Evolutionary conservation across 2,113 vertebrate species (phyloP), one percentile per base, ranked within the genome.

Genomic region (Charina bottae): DNA sequence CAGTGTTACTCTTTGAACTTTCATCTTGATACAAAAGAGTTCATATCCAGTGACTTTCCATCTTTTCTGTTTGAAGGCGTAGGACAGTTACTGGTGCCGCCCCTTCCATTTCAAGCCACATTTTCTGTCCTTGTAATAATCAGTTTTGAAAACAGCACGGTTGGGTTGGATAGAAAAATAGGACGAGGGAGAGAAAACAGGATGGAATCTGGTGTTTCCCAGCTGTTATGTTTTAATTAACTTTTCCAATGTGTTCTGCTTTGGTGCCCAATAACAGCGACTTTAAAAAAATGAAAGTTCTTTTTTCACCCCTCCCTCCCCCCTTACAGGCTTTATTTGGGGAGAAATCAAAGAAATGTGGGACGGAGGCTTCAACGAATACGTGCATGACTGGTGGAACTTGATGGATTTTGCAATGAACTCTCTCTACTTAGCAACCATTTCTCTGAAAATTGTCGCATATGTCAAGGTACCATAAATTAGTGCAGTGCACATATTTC

Each of bases 321-420:
- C 93, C 90, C 93, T 85, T 26, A 85, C 95, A 99, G 99, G 99
- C 95, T 99, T 99, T 96, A 99, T 99, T 95, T 99, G 99, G 99
- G 99, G 99, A 93, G 99, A 99, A 97, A 99, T 99, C 95, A 99
- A 99, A 89, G 98, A 99, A 95, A 99, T 99, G 99, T 99, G 99
- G 99, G 98, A 99, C 55, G 99, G 99, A 55, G 99, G 99, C 93
- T 99, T 99, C 97, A 99, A 98, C 62, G 99, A 99, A 96, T 99
- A 99, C 0, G 98, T 99, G 28, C 99, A 99, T 0, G 99, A 99
- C 96, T 99, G 99, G 99, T 99, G 99, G 99, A 99, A 99, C 95
- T 97, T 99, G 95, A 99, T 99, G 99, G 99, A 99, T 97, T 99
- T 99, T 94, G 99, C 98, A 94, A 99, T 99, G 99, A 99, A 99